These are phyloP conservation scores for Macrocentrus cingulum DNA, from an alignment of 1,140 invertebrate species.

Conservation along the genomic window DNA sequence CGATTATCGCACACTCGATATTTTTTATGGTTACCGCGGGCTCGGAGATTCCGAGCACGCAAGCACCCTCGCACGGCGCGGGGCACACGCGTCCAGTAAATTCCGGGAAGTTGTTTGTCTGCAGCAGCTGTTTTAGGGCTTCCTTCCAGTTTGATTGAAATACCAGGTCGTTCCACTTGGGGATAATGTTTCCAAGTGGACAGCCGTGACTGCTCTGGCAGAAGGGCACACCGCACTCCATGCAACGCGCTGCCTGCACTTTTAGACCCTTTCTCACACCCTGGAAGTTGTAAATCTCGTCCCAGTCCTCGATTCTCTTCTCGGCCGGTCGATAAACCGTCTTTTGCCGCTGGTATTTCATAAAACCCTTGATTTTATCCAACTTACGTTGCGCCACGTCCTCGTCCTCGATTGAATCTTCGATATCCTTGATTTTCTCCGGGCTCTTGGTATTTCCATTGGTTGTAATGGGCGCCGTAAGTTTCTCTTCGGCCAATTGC, in stretches of 20 bases:
- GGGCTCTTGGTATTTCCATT: slow-evolving; percentile 45
- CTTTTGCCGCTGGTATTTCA: slow-evolving; percentile 91
- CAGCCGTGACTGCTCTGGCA: slow-evolving; percentile 97
- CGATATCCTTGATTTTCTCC: slow-evolving; percentile 77
- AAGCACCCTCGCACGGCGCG: slow-evolving; percentile 97
- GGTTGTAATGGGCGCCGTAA: slow-evolving; percentile 38
- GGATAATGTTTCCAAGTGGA: slow-evolving; percentile 97
- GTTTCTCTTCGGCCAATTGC: slow-evolving; percentile 66
- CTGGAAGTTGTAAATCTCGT: slow-evolving; percentile 91
- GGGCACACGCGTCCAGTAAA: slow-evolving; percentile 98
- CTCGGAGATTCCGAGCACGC: slow-evolving; percentile 94
- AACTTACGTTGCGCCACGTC: slow-evolving; percentile 78
- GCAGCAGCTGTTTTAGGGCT: slow-evolving; percentile 91
- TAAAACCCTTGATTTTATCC: slow-evolving; percentile 93
- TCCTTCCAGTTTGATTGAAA: slow-evolving; percentile 95
- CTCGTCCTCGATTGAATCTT: slow-evolving; percentile 79
- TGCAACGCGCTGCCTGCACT: slow-evolving; percentile 94
- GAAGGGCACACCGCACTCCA: slow-evolving; percentile 99
- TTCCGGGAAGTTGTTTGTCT: slow-evolving; percentile 99
- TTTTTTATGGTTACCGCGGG: slow-evolving; percentile 98
- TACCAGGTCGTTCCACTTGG: slow-evolving; percentile 98
- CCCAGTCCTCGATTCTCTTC: slow-evolving; percentile 89
- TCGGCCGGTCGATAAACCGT: slow-evolving; percentile 81
- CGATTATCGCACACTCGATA: slow-evolving; percentile 98
- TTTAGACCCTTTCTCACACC: slow-evolving; percentile 85